These are phyloP conservation scores for Drosophila repleta DNA, from an alignment of 1,140 invertebrate genomes.

Conservation along the genomic window DNA sequence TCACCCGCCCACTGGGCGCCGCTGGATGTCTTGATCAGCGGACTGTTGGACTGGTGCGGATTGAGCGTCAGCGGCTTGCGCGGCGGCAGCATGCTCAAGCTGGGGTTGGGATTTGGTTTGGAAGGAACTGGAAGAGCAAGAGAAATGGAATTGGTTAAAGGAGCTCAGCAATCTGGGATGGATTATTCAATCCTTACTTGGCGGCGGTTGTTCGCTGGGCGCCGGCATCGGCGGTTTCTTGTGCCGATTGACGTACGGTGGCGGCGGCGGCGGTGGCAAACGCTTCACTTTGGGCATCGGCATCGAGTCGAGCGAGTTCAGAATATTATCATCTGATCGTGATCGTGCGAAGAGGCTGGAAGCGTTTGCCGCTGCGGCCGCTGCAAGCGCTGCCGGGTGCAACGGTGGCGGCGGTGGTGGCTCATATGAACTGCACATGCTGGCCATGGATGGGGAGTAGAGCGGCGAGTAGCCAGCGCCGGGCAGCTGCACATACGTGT, in stretches of 20 bases:
- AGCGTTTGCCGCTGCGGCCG: slow-evolving; percentile 84
- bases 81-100: slow-evolving; percentile 58
- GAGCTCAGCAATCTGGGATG: too few species aligned
- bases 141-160: neutral
- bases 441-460: slow-evolving; percentile 86
- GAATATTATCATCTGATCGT: slow-evolving; percentile 91
- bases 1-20: slow-evolving; percentile 80
- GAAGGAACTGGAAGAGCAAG: slow-evolving; percentile 63
- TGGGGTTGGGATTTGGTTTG: slow-evolving; percentile 56
- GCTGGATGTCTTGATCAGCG: slow-evolving; percentile 76
- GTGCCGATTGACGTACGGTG: slow-evolving; percentile 83
- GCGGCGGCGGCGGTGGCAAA: slow-evolving; percentile 89
- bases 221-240: slow-evolving; percentile 82
- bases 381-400: slow-evolving; percentile 84
- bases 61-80: slow-evolving; percentile 71
- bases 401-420: slow-evolving; percentile 85
- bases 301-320: slow-evolving; percentile 88
- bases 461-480: slow-evolving; percentile 85
- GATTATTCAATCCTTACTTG: slow-evolving; percentile 58
- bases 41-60: slow-evolving; percentile 67
- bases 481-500: slow-evolving; percentile 88
- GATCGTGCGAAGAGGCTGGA: slow-evolving; percentile 87
- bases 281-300: slow-evolving; percentile 88
- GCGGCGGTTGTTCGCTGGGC: slow-evolving; percentile 80
- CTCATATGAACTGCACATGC: slow-evolving; percentile 85